Base-by-base conservation (phyloP, 1,140 invertebrate species). In the Drosophila kohkoa region DNA sequence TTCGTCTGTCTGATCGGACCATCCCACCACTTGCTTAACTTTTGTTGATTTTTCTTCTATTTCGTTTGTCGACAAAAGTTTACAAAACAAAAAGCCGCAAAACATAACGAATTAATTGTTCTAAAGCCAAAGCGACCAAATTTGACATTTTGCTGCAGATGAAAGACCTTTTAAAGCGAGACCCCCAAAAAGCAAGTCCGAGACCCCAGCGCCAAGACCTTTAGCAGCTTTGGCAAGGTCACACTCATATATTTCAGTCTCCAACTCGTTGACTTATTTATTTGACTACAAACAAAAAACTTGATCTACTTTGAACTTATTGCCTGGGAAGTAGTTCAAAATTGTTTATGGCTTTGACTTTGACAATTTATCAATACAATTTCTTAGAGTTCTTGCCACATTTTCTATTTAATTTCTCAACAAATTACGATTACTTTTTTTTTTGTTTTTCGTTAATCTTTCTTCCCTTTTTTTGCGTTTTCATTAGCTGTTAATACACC, bases 101-200 rank as follows among this genome's bases (percentile, higher is more conserved):
- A 7, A 38, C 35, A 38, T 41, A 25, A 72, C 79, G 60, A 86
- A 86, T 88, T 79, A 82, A 88, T 87, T 79, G 82, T 87, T 88
- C 83, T 82, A 70, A 77, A 82, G 45, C 59, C 60, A 68, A 25
- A 74, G n/a, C 62, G 65, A 66, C 64, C 35, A 35, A 43, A 46
- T 32, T 68, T 62, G 45, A 58, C 48, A 71, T 63, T 54, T 46
- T 6, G 59, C 28, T 32, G 41, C 43, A 77, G 73, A 64, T 68
- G 60, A 71, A 65, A 78, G 76, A 78, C 76, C 76, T 79, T 76
- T 57, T 57, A 57, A 57, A 57, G 3, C 20, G 20, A 25, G 35
- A 38, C 7, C 35, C 8, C 35, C 20, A 25, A 25, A 25, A 25
- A 25, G 20, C 20, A 10, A 8, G 54, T 20, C 35, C 54, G 20